Conservation (phyloP, 2,888 invertebrate species). For the Tinea trinotella region DNA sequence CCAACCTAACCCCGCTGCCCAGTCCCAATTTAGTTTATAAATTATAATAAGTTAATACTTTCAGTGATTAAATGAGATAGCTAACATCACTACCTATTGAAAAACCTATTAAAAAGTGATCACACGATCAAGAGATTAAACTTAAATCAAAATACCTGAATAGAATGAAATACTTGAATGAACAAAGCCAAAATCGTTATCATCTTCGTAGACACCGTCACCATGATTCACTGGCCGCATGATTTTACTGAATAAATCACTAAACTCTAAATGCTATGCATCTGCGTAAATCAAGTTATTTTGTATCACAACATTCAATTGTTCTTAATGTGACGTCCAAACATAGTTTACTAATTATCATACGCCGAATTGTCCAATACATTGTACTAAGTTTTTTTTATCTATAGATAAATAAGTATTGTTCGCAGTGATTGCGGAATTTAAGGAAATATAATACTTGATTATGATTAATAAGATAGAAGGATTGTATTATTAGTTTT, state of each 20-base stretch:
- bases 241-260: not conserved
- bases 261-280: too few relatives aligned
- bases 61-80: too few relatives aligned
- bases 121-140: too few relatives aligned
- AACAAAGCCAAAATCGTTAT: not conserved
- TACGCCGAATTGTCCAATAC: constrained; percentile 25
- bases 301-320: constrained; percentile 25
- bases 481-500: too few relatives aligned
- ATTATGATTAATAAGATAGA: not conserved
- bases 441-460: constrained; percentile 1
- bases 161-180: not conserved
- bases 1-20: too few relatives aligned
- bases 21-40: too few relatives aligned
- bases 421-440: constrained; percentile 9
- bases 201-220: not conserved
- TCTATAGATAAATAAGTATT: constrained; percentile 3
- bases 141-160: not conserved
- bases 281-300: not conserved
- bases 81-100: too few relatives aligned
- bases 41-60: too few relatives aligned
- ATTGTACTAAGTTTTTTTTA: not conserved
- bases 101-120: too few relatives aligned
- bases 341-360: constrained; percentile 59
- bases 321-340: constrained; percentile 36
- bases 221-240: not conserved